Conservation (phyloP, 2,797 vertebrate species). For the Danio jaintianensis region DNA sequence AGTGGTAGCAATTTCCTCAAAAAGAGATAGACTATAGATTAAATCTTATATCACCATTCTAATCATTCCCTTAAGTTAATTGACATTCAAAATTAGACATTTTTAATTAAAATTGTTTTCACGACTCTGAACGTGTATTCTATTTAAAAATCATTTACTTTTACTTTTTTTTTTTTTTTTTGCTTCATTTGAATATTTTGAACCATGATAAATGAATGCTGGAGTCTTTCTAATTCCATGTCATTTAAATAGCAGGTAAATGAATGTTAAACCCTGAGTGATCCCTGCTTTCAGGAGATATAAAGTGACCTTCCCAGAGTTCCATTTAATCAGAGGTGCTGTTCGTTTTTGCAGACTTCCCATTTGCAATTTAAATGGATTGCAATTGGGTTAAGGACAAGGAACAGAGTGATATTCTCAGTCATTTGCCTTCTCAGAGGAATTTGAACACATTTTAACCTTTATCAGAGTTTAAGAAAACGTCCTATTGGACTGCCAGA, state of each 20-base stretch:
- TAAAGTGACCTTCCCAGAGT: constrained; percentile 37
- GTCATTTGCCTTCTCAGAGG: constrained; percentile 36
- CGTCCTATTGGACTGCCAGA: constrained; percentile 48
- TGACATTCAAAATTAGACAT: background rate
- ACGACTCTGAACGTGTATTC: background rate
- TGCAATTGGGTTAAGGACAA: constrained; percentile 53
- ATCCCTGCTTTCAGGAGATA: constrained; percentile 19
- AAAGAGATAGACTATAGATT: background rate
- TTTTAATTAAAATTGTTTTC: background rate
- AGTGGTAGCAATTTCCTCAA: constrained; percentile 3
- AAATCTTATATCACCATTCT: background rate
- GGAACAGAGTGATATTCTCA: constrained; percentile 34
- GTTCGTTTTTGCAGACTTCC: constrained; percentile 30
- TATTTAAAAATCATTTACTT: background rate
- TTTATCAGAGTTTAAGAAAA: constrained; percentile 43
- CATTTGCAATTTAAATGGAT: constrained; percentile 60
- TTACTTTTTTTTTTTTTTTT: too few relatives aligned
- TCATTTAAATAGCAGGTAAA: constrained; percentile 22
- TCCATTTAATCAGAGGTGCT: constrained; percentile 51
- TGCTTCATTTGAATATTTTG: background rate
- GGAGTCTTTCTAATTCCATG: background rate
- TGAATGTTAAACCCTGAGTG: background rate
- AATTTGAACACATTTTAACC: constrained; percentile 57
- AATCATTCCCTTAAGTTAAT: background rate
- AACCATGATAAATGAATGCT: background rate